These are phyloP conservation scores for Arothron firmamentum DNA, from an alignment of 2,113 vertebrate species.

Conservation along the genomic window DNA sequence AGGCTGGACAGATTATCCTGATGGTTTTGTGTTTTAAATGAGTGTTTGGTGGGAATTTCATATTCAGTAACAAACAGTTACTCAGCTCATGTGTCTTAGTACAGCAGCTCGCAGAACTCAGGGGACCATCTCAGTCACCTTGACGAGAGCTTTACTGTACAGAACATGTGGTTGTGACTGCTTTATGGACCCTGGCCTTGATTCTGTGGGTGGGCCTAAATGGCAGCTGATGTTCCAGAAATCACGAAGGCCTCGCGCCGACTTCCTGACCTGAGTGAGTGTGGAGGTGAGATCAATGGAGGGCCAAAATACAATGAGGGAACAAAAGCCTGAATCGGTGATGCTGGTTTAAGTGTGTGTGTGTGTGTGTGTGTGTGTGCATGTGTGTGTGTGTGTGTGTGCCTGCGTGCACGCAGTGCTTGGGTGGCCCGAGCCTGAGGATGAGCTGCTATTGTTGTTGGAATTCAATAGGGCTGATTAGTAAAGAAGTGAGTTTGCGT, in stretches of 20 bases:
- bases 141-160: no score
- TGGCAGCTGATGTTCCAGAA: slow-evolving; percentile 52
- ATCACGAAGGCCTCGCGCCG: slow-evolving; percentile 40
- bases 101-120: no score
- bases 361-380: slow-evolving; percentile 47
- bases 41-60: no score
- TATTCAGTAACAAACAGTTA: no score
- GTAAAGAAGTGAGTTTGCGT: slow-evolving; percentile 44
- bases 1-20: no score
- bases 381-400: slow-evolving; percentile 22
- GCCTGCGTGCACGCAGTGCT: slow-evolving; percentile 51
- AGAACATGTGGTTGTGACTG: no score
- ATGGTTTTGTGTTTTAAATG: no score
- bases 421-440: slow-evolving; percentile 77
- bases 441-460: slow-evolving; percentile 72
- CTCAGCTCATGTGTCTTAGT: no score
- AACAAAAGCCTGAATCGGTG: slow-evolving; percentile 62
- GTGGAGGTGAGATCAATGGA: slow-evolving; percentile 59
- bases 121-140: no score
- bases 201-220: slow-evolving; percentile 45
- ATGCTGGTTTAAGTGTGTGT: slow-evolving; percentile 26
- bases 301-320: slow-evolving; percentile 51
- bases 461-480: slow-evolving; percentile 77
- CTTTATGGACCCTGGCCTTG: no score
- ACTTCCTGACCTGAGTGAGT: slow-evolving; percentile 56